These are phyloP conservation scores for Glyptemys insculpta DNA, from an alignment of 2,797 vertebrate genomes.

Conservation along the genomic window DNA sequence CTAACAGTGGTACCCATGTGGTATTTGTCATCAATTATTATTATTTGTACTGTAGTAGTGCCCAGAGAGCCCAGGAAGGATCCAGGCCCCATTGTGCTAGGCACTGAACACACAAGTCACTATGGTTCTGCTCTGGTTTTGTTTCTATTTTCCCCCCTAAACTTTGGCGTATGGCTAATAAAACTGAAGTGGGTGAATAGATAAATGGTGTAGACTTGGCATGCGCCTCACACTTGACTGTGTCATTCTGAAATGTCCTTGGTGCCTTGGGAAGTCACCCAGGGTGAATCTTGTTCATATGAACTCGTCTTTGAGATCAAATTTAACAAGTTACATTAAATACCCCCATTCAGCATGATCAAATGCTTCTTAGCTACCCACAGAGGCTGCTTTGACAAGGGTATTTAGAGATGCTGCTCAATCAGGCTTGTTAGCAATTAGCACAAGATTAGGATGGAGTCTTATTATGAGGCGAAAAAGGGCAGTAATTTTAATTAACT, in stretches of 20 bases:
- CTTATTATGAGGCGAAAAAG: not conserved
- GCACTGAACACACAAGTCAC: not conserved
- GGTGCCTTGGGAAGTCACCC: not conserved
- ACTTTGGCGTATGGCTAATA: not conserved
- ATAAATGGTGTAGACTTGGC: not conserved
- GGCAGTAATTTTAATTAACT: slow-evolving; percentile 5
- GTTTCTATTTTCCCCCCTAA: not conserved
- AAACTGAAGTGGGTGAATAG: not conserved
- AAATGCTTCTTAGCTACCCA: not conserved
- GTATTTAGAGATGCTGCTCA: not conserved
- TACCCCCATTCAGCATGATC: not conserved
- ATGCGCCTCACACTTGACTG: not conserved
- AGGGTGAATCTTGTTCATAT: not conserved
- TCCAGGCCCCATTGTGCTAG: not conserved
- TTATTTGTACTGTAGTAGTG: not conserved
- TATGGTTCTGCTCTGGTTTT: not conserved
- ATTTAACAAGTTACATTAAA: not conserved
- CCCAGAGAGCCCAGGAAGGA: not conserved
- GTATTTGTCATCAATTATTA: not conserved
- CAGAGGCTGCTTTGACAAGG: not conserved
- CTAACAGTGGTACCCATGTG: not conserved
- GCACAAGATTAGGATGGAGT: slow-evolving; percentile 23
- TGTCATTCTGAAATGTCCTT: not conserved
- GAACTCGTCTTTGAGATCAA: not conserved
- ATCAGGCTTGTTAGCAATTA: not conserved